phyloP scores from a whole-genome alignment of 2,888 invertebrate genomes.

The Unio pictorum region DNA sequence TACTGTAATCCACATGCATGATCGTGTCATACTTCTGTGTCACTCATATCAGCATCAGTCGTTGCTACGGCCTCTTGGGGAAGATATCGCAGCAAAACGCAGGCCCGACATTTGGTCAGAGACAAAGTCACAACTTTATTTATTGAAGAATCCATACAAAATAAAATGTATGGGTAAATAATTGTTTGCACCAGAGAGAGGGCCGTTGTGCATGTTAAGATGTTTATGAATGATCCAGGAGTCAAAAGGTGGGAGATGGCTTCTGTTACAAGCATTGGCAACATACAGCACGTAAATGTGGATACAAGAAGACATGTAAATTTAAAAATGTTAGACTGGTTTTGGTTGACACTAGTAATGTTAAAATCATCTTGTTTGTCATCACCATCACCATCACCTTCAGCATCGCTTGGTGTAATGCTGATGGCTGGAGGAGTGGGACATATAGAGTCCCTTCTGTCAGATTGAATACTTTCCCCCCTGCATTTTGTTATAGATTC shows the following conservation, averaged over 20 bases:
- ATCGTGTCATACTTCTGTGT: slow-evolving; percentile 38
- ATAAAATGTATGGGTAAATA: slow-evolving; percentile 59
- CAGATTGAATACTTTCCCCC: neutral
- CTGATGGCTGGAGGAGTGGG: slow-evolving; percentile 37
- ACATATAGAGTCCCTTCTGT: slow-evolving; percentile 26
- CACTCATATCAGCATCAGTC: slow-evolving; percentile 36
- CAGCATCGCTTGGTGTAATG: slow-evolving; percentile 33
- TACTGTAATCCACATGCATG: slow-evolving; percentile 11
- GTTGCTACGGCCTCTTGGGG: slow-evolving; percentile 38
- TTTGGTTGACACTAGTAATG: slow-evolving; percentile 12
- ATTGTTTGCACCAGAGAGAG: slow-evolving; percentile 58
- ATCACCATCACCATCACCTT: slow-evolving; percentile 28
- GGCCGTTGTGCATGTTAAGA: slow-evolving; percentile 54
- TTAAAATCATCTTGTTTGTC: slow-evolving; percentile 21
- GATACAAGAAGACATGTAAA: slow-evolving; percentile 47
- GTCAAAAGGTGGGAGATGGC: slow-evolving; percentile 40
- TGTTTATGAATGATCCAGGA: slow-evolving; percentile 49
- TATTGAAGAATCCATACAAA: slow-evolving; percentile 52
- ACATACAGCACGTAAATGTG: slow-evolving; percentile 52
- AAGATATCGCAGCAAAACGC: slow-evolving; percentile 31
- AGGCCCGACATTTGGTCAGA: slow-evolving; percentile 25
- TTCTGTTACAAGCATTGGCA: slow-evolving; percentile 58
- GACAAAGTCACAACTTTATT: slow-evolving; percentile 47
- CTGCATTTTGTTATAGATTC: slow-evolving; percentile 7
- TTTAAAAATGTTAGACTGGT: slow-evolving; percentile 32